Evolutionary conservation across 1,140 invertebrate genomes (phyloP).

Genomic region (Stenopsyche tienmushanensis): DNA sequence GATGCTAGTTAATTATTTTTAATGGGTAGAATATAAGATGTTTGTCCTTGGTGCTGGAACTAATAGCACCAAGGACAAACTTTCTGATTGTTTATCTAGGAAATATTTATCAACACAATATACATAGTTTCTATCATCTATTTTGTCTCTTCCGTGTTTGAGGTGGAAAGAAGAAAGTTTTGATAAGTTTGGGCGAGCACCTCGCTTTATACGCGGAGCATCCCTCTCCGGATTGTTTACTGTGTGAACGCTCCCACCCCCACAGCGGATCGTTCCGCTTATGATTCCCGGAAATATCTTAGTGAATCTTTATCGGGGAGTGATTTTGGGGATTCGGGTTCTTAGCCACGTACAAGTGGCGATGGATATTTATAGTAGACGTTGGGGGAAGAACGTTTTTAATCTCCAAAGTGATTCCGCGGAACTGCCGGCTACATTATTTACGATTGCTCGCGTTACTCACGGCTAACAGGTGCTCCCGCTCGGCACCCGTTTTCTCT

Average conservation of each 20-base stretch:
- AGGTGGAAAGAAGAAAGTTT: too few relatives aligned
- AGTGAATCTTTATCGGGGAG: not conserved
- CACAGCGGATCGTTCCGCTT: not conserved
- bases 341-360: too few relatives aligned
- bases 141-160: too few relatives aligned
- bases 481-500: conserved; percentile 2
- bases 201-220: too few relatives aligned
- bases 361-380: conserved; percentile 4
- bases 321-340: not conserved
- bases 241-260: not conserved
- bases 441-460: conserved; percentile 39
- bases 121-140: too few relatives aligned
- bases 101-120: too few relatives aligned
- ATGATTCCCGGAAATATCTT: not conserved
- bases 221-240: not conserved
- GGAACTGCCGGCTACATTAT: conserved; percentile 38
- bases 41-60: too few relatives aligned
- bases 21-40: too few relatives aligned
- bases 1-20: too few relatives aligned
- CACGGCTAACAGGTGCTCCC: conserved; percentile 36
- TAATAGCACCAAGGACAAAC: too few relatives aligned
- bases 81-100: too few relatives aligned
- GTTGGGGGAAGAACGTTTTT: conserved; percentile 29
- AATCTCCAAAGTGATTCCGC: conserved; percentile 40
- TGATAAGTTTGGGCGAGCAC: too few relatives aligned